Evolutionary conservation across 2,113 vertebrate species (phyloP).

Genomic region (Leptocoma aspasia): DNA sequence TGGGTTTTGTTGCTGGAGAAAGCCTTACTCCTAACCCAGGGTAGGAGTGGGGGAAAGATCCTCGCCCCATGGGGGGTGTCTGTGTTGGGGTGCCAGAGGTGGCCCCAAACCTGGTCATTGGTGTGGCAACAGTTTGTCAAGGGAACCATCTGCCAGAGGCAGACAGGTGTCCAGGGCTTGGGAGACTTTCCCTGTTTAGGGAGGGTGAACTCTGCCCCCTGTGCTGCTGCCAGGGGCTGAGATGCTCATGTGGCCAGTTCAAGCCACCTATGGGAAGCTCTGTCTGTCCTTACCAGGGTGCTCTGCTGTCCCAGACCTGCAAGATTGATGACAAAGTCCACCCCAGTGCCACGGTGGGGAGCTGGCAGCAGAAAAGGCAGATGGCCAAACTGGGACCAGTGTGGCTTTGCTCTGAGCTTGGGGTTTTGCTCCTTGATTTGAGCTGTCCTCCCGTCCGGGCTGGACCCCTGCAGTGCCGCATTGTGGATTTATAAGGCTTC

Average conservation of each 20-base stretch:
- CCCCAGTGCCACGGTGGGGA: fast-evolving
- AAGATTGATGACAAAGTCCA: background rate
- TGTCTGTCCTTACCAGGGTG: background rate
- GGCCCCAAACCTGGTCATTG: background rate
- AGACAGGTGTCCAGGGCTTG: background rate
- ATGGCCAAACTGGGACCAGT: background rate
- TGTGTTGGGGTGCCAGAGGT: background rate
- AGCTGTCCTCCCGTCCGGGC: background rate
- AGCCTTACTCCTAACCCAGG: fast-evolving
- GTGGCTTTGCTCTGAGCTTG: background rate
- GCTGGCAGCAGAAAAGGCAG: background rate
- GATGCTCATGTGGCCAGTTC: background rate
- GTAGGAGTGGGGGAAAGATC: background rate
- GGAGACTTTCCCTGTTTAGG: background rate
- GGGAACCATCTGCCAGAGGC: background rate
- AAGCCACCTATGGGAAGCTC: fast-evolving
- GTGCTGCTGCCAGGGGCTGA: background rate
- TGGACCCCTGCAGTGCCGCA: background rate
- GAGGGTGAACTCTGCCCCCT: background rate
- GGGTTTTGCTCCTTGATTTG: background rate
- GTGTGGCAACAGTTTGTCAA: background rate
- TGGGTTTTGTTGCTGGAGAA: background rate
- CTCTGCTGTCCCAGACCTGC: background rate
- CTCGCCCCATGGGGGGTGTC: background rate
- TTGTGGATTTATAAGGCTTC: background rate